A percentile compares a stretch with the other conserved stretches of the same genome.
Evolutionary conservation across 2,797 vertebrate species (phyloP).

Genomic region (Malacoctenus gilli): DNA sequence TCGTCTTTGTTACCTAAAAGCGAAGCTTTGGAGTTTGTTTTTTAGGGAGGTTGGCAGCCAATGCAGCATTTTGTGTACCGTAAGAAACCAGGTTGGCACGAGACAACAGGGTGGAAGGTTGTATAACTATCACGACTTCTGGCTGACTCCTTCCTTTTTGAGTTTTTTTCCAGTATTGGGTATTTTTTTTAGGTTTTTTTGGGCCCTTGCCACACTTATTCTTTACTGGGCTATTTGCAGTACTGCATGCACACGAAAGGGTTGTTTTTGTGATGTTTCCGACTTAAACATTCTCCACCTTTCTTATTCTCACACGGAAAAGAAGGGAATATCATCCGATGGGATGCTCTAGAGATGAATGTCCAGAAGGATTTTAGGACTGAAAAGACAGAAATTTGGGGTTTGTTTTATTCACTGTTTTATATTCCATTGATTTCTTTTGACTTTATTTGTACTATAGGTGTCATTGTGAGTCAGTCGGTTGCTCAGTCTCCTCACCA

Average conservation of each 20-base stretch:
- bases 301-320: constrained; percentile 17
- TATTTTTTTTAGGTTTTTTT: constrained; percentile 16
- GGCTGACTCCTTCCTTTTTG: constrained; percentile 39
- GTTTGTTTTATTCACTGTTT: neutral
- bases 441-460: no score
- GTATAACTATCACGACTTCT: constrained; percentile 36
- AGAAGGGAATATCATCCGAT: constrained; percentile 22
- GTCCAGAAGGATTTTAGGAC: constrained; percentile 3
- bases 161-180: constrained; percentile 32
- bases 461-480: no score
- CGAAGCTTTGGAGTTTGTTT: constrained; percentile 35
- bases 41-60: constrained; percentile 31
- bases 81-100: constrained; percentile 41
- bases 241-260: constrained; percentile 19
- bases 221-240: constrained; percentile 21
- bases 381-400: neutral
- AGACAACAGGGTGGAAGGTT: constrained; percentile 44
- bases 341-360: constrained; percentile 9
- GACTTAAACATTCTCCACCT: constrained; percentile 15
- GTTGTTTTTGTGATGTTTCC: constrained; percentile 29
- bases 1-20: constrained; percentile 39
- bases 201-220: constrained; percentile 41
- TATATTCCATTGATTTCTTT: no score
- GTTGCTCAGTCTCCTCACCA: no score
- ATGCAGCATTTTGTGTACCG: constrained; percentile 24